Base-by-base conservation (phyloP, 2,888 invertebrate genomes). In the Rhamnusium bicolor region DNA sequence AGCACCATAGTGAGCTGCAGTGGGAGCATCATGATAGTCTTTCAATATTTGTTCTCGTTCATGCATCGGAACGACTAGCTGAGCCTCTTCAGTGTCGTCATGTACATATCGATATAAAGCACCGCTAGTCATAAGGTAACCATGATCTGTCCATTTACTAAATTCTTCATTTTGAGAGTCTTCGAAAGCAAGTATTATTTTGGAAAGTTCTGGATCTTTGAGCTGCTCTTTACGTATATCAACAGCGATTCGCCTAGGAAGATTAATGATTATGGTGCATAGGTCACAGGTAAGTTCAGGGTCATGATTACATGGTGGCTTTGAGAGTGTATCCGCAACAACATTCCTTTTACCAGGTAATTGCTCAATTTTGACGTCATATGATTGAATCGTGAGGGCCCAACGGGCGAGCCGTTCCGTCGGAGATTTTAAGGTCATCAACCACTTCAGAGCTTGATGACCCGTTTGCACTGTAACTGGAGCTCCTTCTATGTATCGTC, bases 381-480 rank as follows among this genome's bases (percentile, higher is more conserved):
- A 88, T 1, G 86, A 0, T n/a, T n/a, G n/a, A n/a, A 90, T 70
- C 10, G 79, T 72, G 12, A 89, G 53, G 0, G 86, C 86, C 89
- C 89, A 90, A 49, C 89, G 75, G 53, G 85, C 86, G 0, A 90
- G n/a, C 32, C 89, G 70, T 8, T 88, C 87, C 7, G 84, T 75
- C 1, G 74, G 74, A 1, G 70, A 32, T 18, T 71, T 87, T 2
- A 88, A 27, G 0, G 79, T 78, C 72, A 87, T 72, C 5, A 90
- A 74, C 87, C 88, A 90, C 83, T 87, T 86, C 29, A 90, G 79
- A 0, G 89, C 86, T 71, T 87, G 85, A 66, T 89, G 89, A 70
- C 90, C 89, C 0, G 88, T 89, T 1, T 84, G 72, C 0, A 89
- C 79, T 0, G 74, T 75, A 18, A 89, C 86, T 0, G 78, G 61